Evolutionary conservation across 2,797 vertebrate species (phyloP), one percentile per base, ranked within the genome.

Genomic region (Lophotriccus pileatus): DNA sequence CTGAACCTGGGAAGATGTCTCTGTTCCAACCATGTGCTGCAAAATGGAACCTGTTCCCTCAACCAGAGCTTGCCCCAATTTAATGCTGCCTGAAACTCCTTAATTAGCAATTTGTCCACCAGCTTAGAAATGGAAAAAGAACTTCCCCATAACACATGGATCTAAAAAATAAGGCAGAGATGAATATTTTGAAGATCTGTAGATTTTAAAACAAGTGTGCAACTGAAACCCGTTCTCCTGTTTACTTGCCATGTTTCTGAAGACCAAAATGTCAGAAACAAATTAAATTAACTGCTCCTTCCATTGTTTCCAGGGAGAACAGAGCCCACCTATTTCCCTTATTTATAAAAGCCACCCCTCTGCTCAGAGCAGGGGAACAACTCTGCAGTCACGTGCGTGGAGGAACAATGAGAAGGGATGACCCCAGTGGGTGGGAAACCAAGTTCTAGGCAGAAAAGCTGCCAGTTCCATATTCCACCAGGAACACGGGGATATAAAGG

Each of bases 281-380:
- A 72, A 59, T 58, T 44, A 66, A 84, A 76, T 69, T 47, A 93
- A 25, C 77, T 59, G 80, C 85, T 72, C 18, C 77, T 86, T 78
- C 90, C 80, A 91, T 81, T 95, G 88, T 95, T 95, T 84, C 88
- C 77, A 59, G 63, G 30, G 43, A 85, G 60, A 89, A 84, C 70
- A 89, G 86, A 88, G 70, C 83, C 90, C 83, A 94, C 80, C 84
- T 90, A 93, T 93, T 95, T 95, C 95, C 94, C 93, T 90, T 90
- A 84, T 81, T 94, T 91, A 82, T 76, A 75, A 81, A 90, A 90
- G 69, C 58, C 76, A 84, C 80, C 80, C 70, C 66, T 84, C 24
- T 72, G 44, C 80, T 84, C 87, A 59, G 80, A 36, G 80, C 87
- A 78, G 59, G 80, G 87, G 87, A 90, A 84, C 87, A 90, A 84